phyloP scores from a whole-genome alignment of 2,113 vertebrate genomes.

The Notechis scutatus region DNA sequence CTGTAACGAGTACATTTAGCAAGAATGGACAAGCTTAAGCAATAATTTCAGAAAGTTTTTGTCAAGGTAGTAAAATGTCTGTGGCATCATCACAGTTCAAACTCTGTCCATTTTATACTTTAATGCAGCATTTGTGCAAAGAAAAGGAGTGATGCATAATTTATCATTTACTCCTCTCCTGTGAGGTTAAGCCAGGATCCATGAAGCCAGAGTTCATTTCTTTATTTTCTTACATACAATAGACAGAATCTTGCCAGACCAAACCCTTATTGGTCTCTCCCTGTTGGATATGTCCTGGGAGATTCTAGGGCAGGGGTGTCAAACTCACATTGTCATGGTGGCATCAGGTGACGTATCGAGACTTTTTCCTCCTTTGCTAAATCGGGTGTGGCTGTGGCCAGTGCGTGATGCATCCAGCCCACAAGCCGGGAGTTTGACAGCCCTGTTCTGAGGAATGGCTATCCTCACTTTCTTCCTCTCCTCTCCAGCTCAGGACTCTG shows the following conservation, averaged over 20 bases:
- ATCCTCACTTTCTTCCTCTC: background rate
- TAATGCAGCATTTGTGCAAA: background rate
- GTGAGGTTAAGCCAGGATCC: background rate
- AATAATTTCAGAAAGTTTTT: background rate
- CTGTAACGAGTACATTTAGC: background rate
- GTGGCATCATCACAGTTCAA: background rate
- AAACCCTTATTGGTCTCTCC: background rate
- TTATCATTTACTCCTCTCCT: background rate
- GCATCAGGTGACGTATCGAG: too few species aligned
- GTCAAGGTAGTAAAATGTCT: background rate
- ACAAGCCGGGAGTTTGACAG: too few species aligned
- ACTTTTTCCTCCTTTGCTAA: too few species aligned
- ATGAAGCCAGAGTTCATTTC: background rate
- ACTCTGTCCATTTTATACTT: background rate
- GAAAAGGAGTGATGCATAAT: background rate
- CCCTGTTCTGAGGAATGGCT: background rate
- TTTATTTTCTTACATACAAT: background rate
- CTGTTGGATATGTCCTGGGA: background rate
- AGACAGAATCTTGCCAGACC: background rate
- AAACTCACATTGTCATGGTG: too few species aligned
- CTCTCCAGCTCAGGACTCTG: background rate
- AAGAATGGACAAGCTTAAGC: background rate
- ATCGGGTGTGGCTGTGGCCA: fast-evolving
- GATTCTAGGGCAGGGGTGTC: background rate
- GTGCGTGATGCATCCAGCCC: too few species aligned